Evolutionary conservation across 2,888 invertebrate species (phyloP).

Genomic region (Esperia sulphurella): DNA sequence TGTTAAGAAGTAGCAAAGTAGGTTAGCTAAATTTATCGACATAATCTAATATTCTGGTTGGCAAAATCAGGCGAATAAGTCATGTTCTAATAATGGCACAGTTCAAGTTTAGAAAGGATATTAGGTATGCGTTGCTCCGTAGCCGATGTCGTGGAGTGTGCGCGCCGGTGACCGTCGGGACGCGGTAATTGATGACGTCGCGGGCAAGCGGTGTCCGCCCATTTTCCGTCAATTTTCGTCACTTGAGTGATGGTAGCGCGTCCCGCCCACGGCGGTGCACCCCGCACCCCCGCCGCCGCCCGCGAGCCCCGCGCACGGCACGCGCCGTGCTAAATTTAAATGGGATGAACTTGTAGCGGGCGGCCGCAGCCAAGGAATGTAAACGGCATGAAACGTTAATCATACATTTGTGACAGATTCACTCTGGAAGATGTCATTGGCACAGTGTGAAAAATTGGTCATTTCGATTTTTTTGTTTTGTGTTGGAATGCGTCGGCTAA

Average conservation of each 20-base stretch:
- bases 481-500: slow-evolving; percentile 9
- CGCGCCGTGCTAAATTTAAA: slow-evolving; percentile 79
- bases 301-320: slow-evolving; percentile 51
- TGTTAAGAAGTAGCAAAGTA: not conserved
- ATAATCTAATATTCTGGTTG: slow-evolving; percentile 3
- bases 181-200: slow-evolving; percentile 77
- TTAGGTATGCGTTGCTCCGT: slow-evolving; percentile 62
- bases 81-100: slow-evolving; percentile 47
- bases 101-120: slow-evolving; percentile 43
- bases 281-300: slow-evolving; percentile 24
- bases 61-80: slow-evolving; percentile 29
- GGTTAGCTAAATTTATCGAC: not conserved
- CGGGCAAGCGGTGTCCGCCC: slow-evolving; percentile 76
- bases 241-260: slow-evolving; percentile 76
- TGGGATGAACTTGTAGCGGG: slow-evolving; percentile 75
- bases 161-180: slow-evolving; percentile 69
- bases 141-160: slow-evolving; percentile 44
- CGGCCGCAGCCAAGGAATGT: slow-evolving; percentile 67
- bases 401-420: slow-evolving; percentile 75
- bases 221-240: slow-evolving; percentile 80
- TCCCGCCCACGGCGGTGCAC: slow-evolving; percentile 54
- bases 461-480: slow-evolving; percentile 29
- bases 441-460: slow-evolving; percentile 39
- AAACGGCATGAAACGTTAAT: slow-evolving; percentile 67
- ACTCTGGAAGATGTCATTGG: slow-evolving; percentile 51